These are phyloP conservation scores for Pampus argenteus DNA, from an alignment of 2,797 vertebrate species.

Conservation along the genomic window DNA sequence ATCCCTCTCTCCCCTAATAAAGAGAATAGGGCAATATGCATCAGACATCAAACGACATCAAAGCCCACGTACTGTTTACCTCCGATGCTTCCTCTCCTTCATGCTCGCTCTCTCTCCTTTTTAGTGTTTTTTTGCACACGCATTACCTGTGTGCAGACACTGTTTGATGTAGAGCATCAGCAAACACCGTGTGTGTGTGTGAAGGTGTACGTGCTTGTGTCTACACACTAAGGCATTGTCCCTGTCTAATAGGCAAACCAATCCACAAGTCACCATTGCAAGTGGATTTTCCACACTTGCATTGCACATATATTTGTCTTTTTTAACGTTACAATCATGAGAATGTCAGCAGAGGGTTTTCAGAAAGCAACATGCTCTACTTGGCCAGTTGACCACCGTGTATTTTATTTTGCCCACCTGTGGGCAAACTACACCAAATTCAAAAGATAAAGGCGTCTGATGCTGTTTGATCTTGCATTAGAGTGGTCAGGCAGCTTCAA, in stretches of 20 bases:
- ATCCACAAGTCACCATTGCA: conserved; percentile 18
- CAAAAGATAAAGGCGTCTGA: conserved; percentile 36
- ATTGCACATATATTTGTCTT: neutral
- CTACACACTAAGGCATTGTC: conserved; percentile 31
- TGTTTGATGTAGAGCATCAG: conserved; percentile 73
- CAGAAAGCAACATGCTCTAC: neutral
- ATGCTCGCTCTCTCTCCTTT: conserved; percentile 43
- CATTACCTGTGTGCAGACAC: conserved; percentile 69
- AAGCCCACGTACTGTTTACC: conserved; percentile 67
- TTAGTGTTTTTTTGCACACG: conserved; percentile 44
- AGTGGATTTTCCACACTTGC: conserved; percentile 25
- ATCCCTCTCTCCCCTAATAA: conserved; percentile 58
- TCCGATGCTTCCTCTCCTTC: conserved; percentile 48
- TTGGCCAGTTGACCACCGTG: neutral
- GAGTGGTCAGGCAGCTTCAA: conserved; percentile 19
- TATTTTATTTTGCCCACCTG: conserved; percentile 8
- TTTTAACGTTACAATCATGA: neutral
- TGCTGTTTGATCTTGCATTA: conserved; percentile 49
- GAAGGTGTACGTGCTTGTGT: conserved; percentile 3
- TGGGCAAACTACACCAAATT: conserved; percentile 12
- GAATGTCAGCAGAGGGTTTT: neutral
- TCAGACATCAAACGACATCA: conserved; percentile 81
- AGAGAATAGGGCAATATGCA: conserved; percentile 62
- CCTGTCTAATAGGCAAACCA: conserved; percentile 23
- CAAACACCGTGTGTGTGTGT: neutral